These are phyloP conservation scores for Tetramorium alpestre DNA, from an alignment of 1,140 invertebrate species.

Conservation along the genomic window DNA sequence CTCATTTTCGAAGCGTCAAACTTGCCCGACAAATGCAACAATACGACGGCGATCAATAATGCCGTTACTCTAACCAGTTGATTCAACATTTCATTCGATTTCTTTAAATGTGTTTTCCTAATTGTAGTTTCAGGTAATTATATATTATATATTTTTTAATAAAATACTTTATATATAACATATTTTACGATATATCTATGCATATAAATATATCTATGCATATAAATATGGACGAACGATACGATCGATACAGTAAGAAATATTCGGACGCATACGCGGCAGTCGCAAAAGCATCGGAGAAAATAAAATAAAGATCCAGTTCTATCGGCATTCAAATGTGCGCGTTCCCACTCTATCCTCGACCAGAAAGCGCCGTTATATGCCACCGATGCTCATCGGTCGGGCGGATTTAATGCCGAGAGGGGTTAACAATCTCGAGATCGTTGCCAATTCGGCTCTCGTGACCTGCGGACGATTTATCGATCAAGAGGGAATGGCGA, in stretches of 20 bases:
- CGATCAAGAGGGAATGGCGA: slow-evolving; percentile 7
- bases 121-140: neutral
- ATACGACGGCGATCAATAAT: slow-evolving; percentile 35
- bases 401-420: slow-evolving; percentile 48
- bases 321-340: slow-evolving; percentile 46
- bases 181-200: neutral
- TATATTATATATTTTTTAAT: neutral
- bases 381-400: slow-evolving; percentile 41
- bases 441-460: slow-evolving; percentile 55
- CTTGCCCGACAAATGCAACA: slow-evolving; percentile 33
- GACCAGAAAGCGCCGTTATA: slow-evolving; percentile 24
- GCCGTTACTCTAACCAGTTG: neutral
- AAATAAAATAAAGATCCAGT: slow-evolving; percentile 38
- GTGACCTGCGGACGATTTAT: slow-evolving; percentile 58
- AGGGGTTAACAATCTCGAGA: slow-evolving; percentile 53
- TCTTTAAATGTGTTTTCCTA: neutral
- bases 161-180: neutral
- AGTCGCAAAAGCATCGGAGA: neutral
- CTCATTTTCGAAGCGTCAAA: slow-evolving; percentile 48
- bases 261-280: neutral
- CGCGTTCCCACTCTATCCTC: slow-evolving; percentile 6
- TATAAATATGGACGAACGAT: neutral
- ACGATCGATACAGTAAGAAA: neutral
- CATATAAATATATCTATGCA: neutral
- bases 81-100: neutral